phyloP scores from a whole-genome alignment of 2,113 vertebrate species.

The Hydrolagus affinis region DNA sequence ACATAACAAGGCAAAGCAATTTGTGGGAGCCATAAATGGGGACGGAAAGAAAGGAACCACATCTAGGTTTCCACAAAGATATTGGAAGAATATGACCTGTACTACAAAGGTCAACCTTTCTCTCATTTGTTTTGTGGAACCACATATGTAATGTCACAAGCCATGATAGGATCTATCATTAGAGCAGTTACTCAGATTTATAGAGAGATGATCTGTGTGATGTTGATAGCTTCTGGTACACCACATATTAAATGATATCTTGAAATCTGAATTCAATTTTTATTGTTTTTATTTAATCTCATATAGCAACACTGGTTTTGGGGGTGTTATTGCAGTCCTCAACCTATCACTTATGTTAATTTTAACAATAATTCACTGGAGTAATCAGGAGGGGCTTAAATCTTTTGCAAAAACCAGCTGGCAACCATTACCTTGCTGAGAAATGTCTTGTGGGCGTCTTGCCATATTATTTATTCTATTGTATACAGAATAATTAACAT shows the following conservation, averaged over 20 bases:
- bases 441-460: background rate
- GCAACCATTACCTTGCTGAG: background rate
- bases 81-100: background rate
- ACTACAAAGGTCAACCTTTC: no score
- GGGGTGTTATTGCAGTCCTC: background rate
- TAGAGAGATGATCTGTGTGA: no score
- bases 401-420: background rate
- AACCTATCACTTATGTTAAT: background rate
- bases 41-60: background rate
- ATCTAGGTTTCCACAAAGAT: background rate
- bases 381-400: background rate
- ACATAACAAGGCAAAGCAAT: no score
- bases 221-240: no score
- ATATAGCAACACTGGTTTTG: background rate
- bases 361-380: conserved; percentile 10
- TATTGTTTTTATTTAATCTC: background rate
- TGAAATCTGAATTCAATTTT: background rate
- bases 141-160: background rate
- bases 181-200: background rate
- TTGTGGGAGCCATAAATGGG: no score
- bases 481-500: no score
- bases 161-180: background rate
- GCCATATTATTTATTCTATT: background rate
- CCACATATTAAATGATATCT: background rate
- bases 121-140: background rate